Base-by-base conservation (phyloP, 2,888 invertebrate genomes). In the Uropetala carovei region DNA sequence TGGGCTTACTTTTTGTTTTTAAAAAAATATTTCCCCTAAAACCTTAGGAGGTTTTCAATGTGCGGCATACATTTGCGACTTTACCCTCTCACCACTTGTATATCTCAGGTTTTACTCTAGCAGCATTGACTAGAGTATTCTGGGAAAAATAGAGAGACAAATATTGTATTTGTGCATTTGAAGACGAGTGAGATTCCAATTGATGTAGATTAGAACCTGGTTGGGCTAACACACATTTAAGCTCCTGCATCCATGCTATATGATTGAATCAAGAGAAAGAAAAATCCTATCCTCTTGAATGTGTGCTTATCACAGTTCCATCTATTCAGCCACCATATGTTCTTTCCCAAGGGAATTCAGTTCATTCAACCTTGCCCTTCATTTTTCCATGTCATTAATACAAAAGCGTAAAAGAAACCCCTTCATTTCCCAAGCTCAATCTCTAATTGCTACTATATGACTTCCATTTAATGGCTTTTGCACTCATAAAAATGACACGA, bases 101-200 rank as follows among this genome's bases (percentile, higher is more conserved):
- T 43, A 58, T 60, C 64, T 89, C 89, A 83, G 83, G 56, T 57
- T 83, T 83, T 83, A 83, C 89, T 64, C 89, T 68, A 89, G 89
- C 18, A 64, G n/a, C 43, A 89, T 89, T 43, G n/a, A 60, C 43
- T 68, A 43, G 89, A 89, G 64, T 75, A 75, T 27, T 89, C 89
- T 64, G 64, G 64, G 89, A 89, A 89, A 83, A 89, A 89, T 89
- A 89, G 89, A 89, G 68, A 64, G 89, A 43, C 64, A 27, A 68
- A 64, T 89, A 89, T 89, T 60, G 89, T 64, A 89, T 64, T 89
- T 89, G 89, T 89, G 89, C 89, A 64, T 68, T 89, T 68, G 64
- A 68, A 43, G 89, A 89, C 64, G 56, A 89, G 64, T 27, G 75
- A 89, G 89, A 89, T 89, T 89, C 64, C 43, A 64, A 89, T n/a